phyloP scores from a whole-genome alignment of 2,113 vertebrate genomes.

The Oostethus manadensis region DNA sequence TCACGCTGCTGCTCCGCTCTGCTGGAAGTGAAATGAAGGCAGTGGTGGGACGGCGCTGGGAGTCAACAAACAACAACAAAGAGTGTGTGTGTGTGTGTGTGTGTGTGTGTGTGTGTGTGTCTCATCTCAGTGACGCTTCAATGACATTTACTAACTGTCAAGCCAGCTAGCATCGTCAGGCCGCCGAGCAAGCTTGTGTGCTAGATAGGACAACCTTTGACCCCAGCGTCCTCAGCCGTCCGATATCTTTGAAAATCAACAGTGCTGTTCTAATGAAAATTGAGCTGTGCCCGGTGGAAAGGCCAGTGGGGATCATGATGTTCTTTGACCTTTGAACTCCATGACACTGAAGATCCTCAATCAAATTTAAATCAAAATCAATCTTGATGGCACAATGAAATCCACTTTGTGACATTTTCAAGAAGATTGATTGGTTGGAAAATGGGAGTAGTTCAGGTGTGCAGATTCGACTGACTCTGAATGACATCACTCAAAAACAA shows the following conservation, averaged over 20 bases:
- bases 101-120: background rate
- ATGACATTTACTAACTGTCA: background rate
- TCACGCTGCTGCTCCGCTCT: conserved; percentile 45
- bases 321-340: background rate
- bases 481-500: too few relatives aligned
- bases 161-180: background rate
- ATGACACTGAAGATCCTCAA: background rate
- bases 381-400: background rate
- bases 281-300: too few relatives aligned
- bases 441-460: background rate
- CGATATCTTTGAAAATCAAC: too few relatives aligned
- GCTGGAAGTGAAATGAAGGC: conserved; percentile 47
- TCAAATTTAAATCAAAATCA: background rate
- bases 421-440: background rate
- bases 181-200: too few relatives aligned
- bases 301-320: too few relatives aligned
- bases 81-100: background rate
- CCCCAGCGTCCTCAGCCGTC: too few relatives aligned
- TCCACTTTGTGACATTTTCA: too few relatives aligned
- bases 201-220: too few relatives aligned
- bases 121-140: background rate
- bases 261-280: background rate
- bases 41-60: conserved; percentile 31
- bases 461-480: background rate
- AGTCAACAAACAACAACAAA: conserved; percentile 33